phyloP scores from a whole-genome alignment of 2,797 vertebrate species.

The Macropus fuliginosus region DNA sequence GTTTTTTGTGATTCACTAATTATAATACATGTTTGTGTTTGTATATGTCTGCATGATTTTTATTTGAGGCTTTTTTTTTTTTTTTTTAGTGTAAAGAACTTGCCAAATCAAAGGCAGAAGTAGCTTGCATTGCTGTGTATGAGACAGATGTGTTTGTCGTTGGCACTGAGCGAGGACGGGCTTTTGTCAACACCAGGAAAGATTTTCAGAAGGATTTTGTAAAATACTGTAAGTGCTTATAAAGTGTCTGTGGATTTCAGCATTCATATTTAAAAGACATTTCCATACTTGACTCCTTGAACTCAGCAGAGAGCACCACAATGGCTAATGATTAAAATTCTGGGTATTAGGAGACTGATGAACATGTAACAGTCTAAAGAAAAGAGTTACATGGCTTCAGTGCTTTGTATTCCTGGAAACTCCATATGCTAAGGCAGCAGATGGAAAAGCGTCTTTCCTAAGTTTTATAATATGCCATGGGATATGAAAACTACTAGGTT shows the following conservation, averaged over 20 bases:
- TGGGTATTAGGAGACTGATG: neutral
- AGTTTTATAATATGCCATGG: neutral
- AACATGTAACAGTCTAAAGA: conserved; percentile 2
- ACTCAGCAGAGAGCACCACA: neutral
- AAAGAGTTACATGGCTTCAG: neutral
- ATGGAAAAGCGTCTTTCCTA: neutral
- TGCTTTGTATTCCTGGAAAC: neutral
- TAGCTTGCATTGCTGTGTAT: conserved; percentile 88
- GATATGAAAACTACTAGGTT: neutral
- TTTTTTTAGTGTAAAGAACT: conserved; percentile 86
- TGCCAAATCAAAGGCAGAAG: conserved; percentile 88
- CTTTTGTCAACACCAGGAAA: conserved; percentile 86
- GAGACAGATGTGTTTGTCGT: conserved; percentile 87
- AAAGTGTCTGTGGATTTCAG: neutral
- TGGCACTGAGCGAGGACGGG: conserved; percentile 87
- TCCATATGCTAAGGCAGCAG: too few relatives aligned
- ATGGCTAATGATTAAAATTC: neutral
- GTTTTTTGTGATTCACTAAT: neutral
- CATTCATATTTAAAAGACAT: conserved; percentile 13
- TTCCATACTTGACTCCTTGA: neutral
- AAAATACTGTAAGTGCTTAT: conserved; percentile 87
- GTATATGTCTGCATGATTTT: neutral
- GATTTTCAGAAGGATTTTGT: conserved; percentile 89
- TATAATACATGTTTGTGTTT: neutral
- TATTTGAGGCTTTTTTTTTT: conserved; percentile 5